Evolutionary conservation across 2,113 vertebrate genomes (phyloP).

Genomic region (Chamaetylas fuelleborni): DNA sequence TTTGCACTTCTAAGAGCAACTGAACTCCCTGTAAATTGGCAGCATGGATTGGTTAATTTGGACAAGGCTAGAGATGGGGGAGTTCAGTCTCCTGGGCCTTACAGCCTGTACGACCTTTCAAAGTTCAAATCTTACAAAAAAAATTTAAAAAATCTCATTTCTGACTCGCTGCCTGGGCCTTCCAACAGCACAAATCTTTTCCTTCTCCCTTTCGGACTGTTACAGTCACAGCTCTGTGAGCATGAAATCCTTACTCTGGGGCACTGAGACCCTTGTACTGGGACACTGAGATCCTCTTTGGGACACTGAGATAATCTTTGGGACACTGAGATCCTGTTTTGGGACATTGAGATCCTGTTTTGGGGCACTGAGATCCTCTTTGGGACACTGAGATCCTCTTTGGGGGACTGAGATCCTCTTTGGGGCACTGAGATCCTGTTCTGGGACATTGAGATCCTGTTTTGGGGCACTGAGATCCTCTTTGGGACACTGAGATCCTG

Average conservation of each 20-base stretch:
- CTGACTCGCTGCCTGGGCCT: not conserved
- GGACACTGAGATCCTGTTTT: not conserved
- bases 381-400: not conserved
- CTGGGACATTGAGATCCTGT: not conserved
- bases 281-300: not conserved
- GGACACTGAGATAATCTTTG: not conserved
- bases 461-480: not conserved
- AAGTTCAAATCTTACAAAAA: not conserved
- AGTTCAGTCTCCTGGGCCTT: not conserved
- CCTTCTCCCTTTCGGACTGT: not conserved
- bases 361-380: not conserved
- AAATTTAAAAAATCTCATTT: not conserved
- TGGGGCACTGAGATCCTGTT: too few relatives aligned
- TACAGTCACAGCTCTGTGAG: not conserved
- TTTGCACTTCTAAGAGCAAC: not conserved
- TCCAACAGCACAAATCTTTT: not conserved
- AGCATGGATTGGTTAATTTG: not conserved
- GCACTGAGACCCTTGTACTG: not conserved
- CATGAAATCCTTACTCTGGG: not conserved
- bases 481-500: not conserved
- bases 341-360: not conserved
- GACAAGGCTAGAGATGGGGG: not conserved
- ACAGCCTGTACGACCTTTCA: not conserved
- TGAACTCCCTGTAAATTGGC: accelerated
- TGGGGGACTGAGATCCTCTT: not conserved